These are phyloP conservation scores for Drosophila rellima DNA, from an alignment of 2,888 invertebrate species.

Conservation along the genomic window DNA sequence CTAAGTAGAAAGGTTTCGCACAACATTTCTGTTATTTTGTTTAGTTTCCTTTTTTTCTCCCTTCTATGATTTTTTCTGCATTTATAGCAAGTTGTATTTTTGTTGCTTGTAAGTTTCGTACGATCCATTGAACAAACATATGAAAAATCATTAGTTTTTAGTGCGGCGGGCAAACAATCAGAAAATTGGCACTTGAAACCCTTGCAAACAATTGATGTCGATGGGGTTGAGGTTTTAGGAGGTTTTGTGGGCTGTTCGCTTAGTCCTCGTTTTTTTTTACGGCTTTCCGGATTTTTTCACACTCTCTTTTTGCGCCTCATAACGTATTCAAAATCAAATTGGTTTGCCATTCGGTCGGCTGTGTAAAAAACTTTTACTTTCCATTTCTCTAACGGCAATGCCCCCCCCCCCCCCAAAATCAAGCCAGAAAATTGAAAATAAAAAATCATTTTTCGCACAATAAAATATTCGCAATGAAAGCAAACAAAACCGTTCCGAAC, in stretches of 20 bases:
- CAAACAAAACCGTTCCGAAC: constrained; percentile 19
- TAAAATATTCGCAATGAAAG: constrained; percentile 74
- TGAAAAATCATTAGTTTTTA: constrained; percentile 83
- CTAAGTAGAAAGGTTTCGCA: constrained; percentile 18
- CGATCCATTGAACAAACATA: constrained; percentile 78
- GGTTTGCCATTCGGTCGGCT: constrained; percentile 67
- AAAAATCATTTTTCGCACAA: constrained; percentile 83
- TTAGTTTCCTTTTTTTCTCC: constrained; percentile 11
- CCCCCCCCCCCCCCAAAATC: constrained; percentile 35
- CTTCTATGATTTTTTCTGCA: constrained; percentile 21
- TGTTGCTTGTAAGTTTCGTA: constrained; percentile 13
- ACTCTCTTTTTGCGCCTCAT: constrained; percentile 79
- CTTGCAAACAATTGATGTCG: constrained; percentile 67
- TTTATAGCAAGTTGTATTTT: constrained; percentile 47
- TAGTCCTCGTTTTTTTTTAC: constrained; percentile 52
- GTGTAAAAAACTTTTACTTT: constrained; percentile 68
- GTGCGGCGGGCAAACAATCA: constrained; percentile 79
- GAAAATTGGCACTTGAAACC: constrained; percentile 75
- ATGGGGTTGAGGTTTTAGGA: constrained; percentile 18
- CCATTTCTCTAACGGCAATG: constrained; percentile 53
- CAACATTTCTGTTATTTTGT: constrained; percentile 17
- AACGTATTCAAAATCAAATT: constrained; percentile 82
- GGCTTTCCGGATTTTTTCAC: constrained; percentile 74
- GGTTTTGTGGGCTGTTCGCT: constrained; percentile 31
- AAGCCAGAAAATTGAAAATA: constrained; percentile 71